A percentile compares a stretch with the other conserved stretches of the same genome.
Evolutionary conservation across 2,888 invertebrate genomes (phyloP).

Genomic region (Cephus runcator): DNA sequence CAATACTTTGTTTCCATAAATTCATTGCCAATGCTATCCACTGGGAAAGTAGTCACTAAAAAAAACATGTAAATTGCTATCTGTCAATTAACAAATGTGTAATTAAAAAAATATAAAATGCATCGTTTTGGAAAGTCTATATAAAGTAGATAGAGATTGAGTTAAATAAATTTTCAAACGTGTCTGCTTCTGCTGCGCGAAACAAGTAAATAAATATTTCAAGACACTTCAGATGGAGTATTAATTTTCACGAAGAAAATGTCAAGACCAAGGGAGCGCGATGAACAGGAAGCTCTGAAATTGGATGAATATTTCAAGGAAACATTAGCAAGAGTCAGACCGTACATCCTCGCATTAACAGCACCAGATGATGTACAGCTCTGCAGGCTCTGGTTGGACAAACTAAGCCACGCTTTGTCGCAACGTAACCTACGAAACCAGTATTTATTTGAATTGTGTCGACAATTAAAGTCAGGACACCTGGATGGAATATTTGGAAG

Average conservation of each 20-base stretch:
- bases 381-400: slow-evolving; percentile 54
- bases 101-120: background rate
- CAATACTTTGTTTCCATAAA: background rate
- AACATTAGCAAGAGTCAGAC: slow-evolving; percentile 39
- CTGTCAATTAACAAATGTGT: background rate
- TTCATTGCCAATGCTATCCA: background rate
- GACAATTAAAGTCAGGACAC: slow-evolving; percentile 43
- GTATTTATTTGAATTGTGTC: slow-evolving; percentile 50
- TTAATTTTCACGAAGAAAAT: slow-evolving; percentile 23
- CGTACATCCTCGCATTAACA: slow-evolving; percentile 40
- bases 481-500: slow-evolving; percentile 42
- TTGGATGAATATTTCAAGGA: slow-evolving; percentile 51
- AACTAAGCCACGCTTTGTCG: slow-evolving; percentile 38
- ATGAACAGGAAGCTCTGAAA: slow-evolving; percentile 42
- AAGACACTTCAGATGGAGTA: background rate
- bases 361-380: slow-evolving; percentile 35
- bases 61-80: background rate
- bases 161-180: slow-evolving; percentile 3
- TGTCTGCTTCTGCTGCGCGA: background rate
- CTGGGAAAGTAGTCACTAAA: background rate
- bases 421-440: slow-evolving; percentile 53
- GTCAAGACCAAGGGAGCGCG: slow-evolving; percentile 37
- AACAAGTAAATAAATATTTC: background rate
- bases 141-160: slow-evolving; percentile 9
- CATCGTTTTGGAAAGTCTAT: background rate